These are phyloP conservation scores for Triplophysa bombifrons DNA, from an alignment of 2,797 vertebrate species.

Conservation along the genomic window DNA sequence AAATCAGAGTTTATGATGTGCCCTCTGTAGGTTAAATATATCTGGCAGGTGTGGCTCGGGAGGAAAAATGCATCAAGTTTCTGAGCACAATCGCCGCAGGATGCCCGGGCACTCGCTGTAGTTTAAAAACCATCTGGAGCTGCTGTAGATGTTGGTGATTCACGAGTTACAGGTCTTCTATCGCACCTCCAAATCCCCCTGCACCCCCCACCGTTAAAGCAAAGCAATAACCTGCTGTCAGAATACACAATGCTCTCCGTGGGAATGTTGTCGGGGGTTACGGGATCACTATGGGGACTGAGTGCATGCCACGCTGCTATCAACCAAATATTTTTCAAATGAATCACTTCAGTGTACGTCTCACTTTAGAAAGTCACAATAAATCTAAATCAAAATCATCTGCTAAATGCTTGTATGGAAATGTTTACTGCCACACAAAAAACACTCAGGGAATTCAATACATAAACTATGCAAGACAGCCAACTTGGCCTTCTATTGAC, in stretches of 20 bases:
- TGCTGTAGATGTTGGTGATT: slow-evolving; percentile 32
- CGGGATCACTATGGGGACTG: slow-evolving; percentile 41
- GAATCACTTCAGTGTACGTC: no score
- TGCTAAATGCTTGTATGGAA: no score
- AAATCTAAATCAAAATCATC: no score
- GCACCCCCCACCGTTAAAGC: slow-evolving; percentile 11
- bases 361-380: no score
- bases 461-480: no score
- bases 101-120: slow-evolving; percentile 15
- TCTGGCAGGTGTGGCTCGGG: slow-evolving; percentile 23
- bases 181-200: slow-evolving; percentile 11
- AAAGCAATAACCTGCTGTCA: slow-evolving; percentile 9
- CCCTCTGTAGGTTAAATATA: background rate
- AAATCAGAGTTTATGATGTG: background rate
- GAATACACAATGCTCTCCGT: slow-evolving; percentile 3
- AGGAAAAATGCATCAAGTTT: slow-evolving; percentile 15
- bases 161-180: slow-evolving; percentile 27
- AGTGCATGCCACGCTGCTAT: slow-evolving; percentile 17
- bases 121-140: slow-evolving; percentile 48
- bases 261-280: slow-evolving; percentile 29
- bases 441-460: no score
- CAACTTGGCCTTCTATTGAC: no score
- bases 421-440: background rate
- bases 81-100: slow-evolving; percentile 10
- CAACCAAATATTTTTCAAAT: no score